Evolutionary conservation across 2,888 invertebrate species (phyloP).

Genomic region (Eupithecia abbreviata): DNA sequence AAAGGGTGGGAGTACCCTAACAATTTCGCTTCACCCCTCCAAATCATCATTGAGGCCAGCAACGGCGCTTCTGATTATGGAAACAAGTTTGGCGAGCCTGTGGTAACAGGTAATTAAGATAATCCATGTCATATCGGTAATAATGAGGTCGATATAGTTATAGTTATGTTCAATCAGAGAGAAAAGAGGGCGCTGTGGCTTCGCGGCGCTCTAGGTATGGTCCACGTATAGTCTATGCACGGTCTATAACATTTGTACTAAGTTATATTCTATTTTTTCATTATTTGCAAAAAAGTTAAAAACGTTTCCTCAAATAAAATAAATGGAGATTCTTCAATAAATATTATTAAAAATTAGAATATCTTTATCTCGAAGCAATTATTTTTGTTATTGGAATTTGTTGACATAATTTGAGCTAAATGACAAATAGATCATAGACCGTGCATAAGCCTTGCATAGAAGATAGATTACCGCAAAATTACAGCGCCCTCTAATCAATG

Average conservation of each 20-base stretch:
- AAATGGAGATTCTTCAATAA: too few relatives aligned
- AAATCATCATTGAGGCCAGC: slow-evolving; percentile 97
- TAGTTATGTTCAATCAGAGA: neutral
- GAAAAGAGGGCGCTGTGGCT: neutral
- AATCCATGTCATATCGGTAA: neutral
- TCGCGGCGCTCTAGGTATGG: neutral
- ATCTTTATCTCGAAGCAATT: too few relatives aligned
- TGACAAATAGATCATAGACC: neutral
- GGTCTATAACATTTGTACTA: neutral
- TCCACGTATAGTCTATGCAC: neutral
- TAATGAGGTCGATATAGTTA: neutral
- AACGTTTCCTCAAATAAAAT: too few relatives aligned
- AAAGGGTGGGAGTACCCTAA: slow-evolving; percentile 88
- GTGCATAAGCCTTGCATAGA: neutral
- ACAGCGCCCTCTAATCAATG: neutral
- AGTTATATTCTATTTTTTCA: too few relatives aligned
- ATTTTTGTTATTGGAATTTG: too few relatives aligned
- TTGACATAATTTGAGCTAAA: too few relatives aligned
- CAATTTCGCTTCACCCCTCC: slow-evolving; percentile 95
- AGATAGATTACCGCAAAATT: neutral
- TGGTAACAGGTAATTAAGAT: slow-evolving; percentile 82
- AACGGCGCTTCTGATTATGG: slow-evolving; percentile 99
- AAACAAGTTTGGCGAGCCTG: slow-evolving; percentile 99
- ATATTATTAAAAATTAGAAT: too few relatives aligned
- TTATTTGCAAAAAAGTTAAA: too few relatives aligned